phyloP scores from a whole-genome alignment of 2,797 vertebrate species.

The Thamnophis elegans region DNA sequence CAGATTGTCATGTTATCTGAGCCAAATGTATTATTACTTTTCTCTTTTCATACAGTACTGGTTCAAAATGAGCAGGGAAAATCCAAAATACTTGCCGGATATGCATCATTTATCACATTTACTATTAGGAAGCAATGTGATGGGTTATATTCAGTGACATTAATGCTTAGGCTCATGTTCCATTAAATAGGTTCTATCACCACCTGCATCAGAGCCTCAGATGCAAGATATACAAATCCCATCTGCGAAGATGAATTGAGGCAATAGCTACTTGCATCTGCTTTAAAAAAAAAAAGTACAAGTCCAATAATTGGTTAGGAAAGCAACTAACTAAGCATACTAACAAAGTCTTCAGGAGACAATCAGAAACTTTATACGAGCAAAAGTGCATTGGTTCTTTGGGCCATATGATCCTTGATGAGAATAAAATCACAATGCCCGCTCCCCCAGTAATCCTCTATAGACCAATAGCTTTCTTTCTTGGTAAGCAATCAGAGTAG shows the following conservation, averaged over 20 bases:
- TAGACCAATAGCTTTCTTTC: neutral
- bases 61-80: constrained; percentile 31
- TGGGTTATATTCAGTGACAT: constrained; percentile 32
- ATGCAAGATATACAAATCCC: neutral
- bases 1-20: constrained; percentile 35
- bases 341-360: neutral
- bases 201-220: constrained; percentile 12
- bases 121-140: constrained; percentile 6
- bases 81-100: constrained; percentile 28
- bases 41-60: constrained; percentile 33
- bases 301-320: neutral
- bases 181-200: constrained; percentile 23
- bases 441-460: neutral
- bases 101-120: constrained; percentile 28
- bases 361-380: neutral
- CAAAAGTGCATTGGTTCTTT: neutral
- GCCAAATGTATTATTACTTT: constrained; percentile 33
- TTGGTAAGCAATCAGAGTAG: neutral
- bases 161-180: neutral
- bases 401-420: neutral
- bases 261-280: neutral
- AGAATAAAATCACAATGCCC: neutral
- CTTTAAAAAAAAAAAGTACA: neutral
- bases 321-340: neutral
- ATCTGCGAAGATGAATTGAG: neutral